Base-by-base conservation (phyloP, 2,113 vertebrate species). In the Strix aluco region DNA sequence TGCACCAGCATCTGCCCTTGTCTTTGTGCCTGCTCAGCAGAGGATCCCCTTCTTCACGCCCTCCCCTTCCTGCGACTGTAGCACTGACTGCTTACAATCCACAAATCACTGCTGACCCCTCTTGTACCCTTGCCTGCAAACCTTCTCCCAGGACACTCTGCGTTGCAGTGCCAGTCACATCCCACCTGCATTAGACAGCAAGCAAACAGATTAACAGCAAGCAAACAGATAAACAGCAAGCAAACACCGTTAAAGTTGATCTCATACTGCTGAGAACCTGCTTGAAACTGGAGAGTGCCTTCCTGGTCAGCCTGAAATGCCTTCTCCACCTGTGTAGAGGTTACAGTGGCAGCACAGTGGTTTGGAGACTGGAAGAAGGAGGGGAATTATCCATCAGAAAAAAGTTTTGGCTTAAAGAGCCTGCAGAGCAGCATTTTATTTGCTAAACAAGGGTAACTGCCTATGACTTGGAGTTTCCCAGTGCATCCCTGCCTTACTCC, bases 91-190 rank as follows among this genome's bases (percentile, higher is more conserved):
- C 46, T 54, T 58, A 30, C 61, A 61, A 46, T 13, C 26, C 26
- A 12, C 17, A 3, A 69, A 61, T 5, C 5, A 7, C 6, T 73
- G 63, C 66, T 27, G 55, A 17, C 4, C 23, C 6, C n/a, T 57
- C 29, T 11, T 15, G 6, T 34, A 14, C 15, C 15, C 69, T 16
- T 6, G 32, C 25, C 44, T 30, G 59, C 47, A 85, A 87, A 15
- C 49, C 26, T 78, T 38, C n/a, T 29, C 36, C 6, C 30, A 47
- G 46, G 26, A 79, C 36, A 16, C 0, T 1, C 15, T 57, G 36
- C 0, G 0, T 9, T 30, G 46, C 26, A 52, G 52, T 3, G 0
- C 29, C 42, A 18, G 20, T n/a, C 5, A 1, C 25, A 66, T 66
- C 61, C 51, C 36, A 47, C 18, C 47, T 13, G 26, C 40, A 16